phyloP scores from a whole-genome alignment of 2,113 vertebrate species.

The Lagopus leucura region DNA sequence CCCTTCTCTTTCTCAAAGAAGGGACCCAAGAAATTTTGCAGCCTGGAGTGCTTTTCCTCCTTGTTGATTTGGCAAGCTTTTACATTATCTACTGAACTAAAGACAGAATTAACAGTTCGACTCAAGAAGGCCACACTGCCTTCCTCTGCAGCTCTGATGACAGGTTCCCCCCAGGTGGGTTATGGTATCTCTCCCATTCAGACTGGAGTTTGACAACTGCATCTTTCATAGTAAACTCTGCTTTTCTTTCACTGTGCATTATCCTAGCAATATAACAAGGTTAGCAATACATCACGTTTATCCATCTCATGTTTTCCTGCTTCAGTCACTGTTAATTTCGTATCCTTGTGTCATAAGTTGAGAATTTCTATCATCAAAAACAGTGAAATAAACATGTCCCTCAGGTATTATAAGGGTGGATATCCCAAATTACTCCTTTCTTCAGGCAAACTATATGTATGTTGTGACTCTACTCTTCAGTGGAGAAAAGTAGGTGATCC shows the following conservation, averaged over 20 bases:
- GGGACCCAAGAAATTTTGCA: neutral
- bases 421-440: neutral
- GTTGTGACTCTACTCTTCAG: neutral
- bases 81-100: neutral
- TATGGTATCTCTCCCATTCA: neutral
- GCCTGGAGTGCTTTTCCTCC: neutral
- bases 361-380: neutral
- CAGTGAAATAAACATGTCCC: neutral
- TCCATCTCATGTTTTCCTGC: neutral
- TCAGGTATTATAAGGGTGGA: neutral
- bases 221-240: neutral
- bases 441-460: neutral
- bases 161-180: neutral
- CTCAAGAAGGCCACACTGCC: neutral
- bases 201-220: neutral
- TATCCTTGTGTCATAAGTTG: neutral
- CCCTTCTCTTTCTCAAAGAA: neutral
- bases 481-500: neutral
- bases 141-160: neutral
- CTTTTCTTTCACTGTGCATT: neutral
- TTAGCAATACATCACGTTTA: neutral
- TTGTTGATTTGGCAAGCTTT: neutral
- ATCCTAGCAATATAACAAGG: neutral
- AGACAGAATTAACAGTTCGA: neutral
- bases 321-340: neutral